Base-by-base conservation (phyloP, 2,113 vertebrate genomes). In the Tautogolabrus adspersus region DNA sequence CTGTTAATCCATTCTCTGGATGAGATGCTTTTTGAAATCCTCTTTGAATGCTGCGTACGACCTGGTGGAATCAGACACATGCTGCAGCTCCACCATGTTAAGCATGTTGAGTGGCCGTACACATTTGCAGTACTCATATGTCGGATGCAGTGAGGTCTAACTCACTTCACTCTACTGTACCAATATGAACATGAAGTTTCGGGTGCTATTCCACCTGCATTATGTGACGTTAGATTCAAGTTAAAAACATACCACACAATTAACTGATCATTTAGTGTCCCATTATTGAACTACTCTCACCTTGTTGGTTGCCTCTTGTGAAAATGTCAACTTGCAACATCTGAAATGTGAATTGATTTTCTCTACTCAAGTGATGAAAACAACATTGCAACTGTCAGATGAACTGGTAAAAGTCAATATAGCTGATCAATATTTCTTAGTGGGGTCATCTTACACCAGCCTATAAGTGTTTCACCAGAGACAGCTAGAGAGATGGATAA, bases 281-380 rank as follows among this genome's bases (percentile, higher is more conserved):
- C 6, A 47, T 71, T 77, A 34, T 52, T 62, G 5, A 38, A 67
- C 72, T 72, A 1, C 18, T 66, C 78, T 23, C 54, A 75, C 54
- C 57, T 62, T 69, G 54, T 46, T 67, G 38, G 22, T 6, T 70
- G 38, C 34, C 67, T 71, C 51, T 37, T 46, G 38, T 23, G 57
- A 83, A 83, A 79, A 81, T 70, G 71, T 81, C 18, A 18, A 9
- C 66, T 52, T 42, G 56, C 10, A 5, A 58, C 10, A 72, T 74
- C 49, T 44, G 38, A 79, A 75, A 73, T 58, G 26, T 19, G 10
- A 72, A 85, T 79, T 30, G 72, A 86, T 75, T 83, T 73, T 74
- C 64, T 79, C 61, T 42, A 64, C 47, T 81, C 67, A 34, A 56
- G 37, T 59, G 67, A 49, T 54, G 37, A 77, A 83, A 83, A 77